Evolutionary conservation across 2,113 vertebrate genomes (phyloP).

Genomic region (Numida meleagris): DNA sequence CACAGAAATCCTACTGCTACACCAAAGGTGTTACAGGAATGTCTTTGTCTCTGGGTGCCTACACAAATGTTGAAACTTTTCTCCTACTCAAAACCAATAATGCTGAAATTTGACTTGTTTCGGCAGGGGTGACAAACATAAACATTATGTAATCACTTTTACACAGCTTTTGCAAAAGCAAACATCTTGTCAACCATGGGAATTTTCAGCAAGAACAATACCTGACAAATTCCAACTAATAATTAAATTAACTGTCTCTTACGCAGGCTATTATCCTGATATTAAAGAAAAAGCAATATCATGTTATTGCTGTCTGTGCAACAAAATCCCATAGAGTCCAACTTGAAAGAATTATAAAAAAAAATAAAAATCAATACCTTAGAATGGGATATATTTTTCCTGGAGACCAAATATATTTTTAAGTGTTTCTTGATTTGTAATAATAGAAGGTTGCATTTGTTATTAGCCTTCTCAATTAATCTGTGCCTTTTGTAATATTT

Average conservation of each 20-base stretch:
- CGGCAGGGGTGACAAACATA: not conserved
- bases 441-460: not conserved
- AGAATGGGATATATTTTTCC: not conserved
- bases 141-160: not conserved
- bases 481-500: constrained; percentile 39
- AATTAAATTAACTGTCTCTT: not conserved
- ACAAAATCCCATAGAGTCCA: not conserved
- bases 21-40: not conserved
- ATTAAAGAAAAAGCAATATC: not conserved
- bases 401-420: not conserved
- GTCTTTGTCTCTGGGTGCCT: not conserved
- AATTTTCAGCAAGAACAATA: not conserved
- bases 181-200: not conserved
- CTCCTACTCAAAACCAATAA: not conserved
- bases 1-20: not conserved
- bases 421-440: not conserved
- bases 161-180: not conserved
- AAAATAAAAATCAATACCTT: constrained; percentile 23
- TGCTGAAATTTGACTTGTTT: not conserved
- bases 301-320: not conserved
- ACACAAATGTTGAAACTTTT: fast-evolving
- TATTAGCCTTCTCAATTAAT: not conserved
- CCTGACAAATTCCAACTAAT: not conserved
- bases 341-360: not conserved
- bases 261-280: not conserved